Conservation (phyloP, 2,888 invertebrate genomes). For the Hirtodrosophila cameraria region DNA sequence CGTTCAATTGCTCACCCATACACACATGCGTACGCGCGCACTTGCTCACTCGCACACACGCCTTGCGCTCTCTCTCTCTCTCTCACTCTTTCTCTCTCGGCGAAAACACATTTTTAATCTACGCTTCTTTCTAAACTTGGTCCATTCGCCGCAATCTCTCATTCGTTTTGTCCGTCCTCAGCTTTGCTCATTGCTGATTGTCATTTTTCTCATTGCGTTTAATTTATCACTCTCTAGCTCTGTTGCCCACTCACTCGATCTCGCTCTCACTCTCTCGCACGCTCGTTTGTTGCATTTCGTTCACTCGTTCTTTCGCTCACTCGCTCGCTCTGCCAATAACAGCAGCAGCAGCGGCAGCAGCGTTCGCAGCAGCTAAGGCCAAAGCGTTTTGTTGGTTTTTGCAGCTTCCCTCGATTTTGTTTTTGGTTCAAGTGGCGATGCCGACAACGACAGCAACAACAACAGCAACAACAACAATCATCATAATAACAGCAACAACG, state of each 20-base stretch:
- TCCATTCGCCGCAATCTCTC: slow-evolving; percentile 64
- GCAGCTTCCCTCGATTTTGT: slow-evolving; percentile 73
- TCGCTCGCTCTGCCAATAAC: slow-evolving; percentile 40
- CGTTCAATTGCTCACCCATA: slow-evolving; percentile 49
- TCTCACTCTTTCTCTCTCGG: slow-evolving; percentile 1
- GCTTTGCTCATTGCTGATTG: slow-evolving; percentile 54
- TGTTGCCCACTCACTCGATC: slow-evolving; percentile 6
- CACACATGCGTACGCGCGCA: slow-evolving; percentile 6
- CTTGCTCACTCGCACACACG: slow-evolving; percentile 22
- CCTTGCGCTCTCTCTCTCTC: neutral
- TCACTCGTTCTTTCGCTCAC: slow-evolving; percentile 9
- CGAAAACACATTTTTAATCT: slow-evolving; percentile 36
- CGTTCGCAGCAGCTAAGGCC: slow-evolving; percentile 45
- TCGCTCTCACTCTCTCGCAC: slow-evolving; percentile 6
- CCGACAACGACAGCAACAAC: slow-evolving; percentile 28
- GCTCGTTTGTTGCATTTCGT: slow-evolving; percentile 27
- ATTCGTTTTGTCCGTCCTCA: slow-evolving; percentile 33
- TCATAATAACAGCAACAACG: slow-evolving; percentile 1
- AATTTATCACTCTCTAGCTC: slow-evolving; percentile 51
- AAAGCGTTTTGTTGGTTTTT: slow-evolving; percentile 58
- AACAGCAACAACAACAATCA: neutral
- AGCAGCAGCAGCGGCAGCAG: slow-evolving; percentile 12
- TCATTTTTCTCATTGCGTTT: slow-evolving; percentile 64
- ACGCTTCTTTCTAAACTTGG: slow-evolving; percentile 75
- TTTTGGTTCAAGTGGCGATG: slow-evolving; percentile 75